Conservation (phyloP, 2,797 vertebrate genomes). For the Periophthalmus magnuspinnatus region DNA sequence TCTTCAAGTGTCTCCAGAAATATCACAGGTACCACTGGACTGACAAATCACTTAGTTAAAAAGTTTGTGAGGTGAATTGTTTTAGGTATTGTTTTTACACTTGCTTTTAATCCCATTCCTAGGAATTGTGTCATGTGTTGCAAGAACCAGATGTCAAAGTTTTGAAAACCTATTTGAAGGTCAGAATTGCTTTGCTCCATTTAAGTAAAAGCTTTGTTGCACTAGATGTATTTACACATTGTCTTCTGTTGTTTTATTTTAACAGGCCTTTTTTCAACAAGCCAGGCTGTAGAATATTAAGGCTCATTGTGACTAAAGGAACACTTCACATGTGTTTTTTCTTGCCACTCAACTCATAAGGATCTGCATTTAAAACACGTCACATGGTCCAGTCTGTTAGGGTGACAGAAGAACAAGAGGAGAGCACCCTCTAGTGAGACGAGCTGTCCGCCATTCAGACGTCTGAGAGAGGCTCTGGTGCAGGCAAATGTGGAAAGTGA, state of each 20-base stretch:
- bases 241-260: background rate
- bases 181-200: constrained; percentile 41
- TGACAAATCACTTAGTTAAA: background rate
- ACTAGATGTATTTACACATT: background rate
- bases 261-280: constrained; percentile 94
- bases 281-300: constrained; percentile 84
- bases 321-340: constrained; percentile 70
- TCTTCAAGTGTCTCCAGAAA: constrained; percentile 92
- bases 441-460: constrained; percentile 42
- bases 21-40: constrained; percentile 85
- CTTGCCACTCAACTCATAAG: constrained; percentile 71
- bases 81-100: background rate
- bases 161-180: constrained; percentile 98
- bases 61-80: background rate
- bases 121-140: constrained; percentile 97
- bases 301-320: constrained; percentile 63
- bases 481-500: background rate
- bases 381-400: constrained; percentile 55
- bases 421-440: constrained; percentile 25
- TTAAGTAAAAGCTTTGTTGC: background rate
- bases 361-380: constrained; percentile 78
- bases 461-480: constrained; percentile 6
- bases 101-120: constrained; percentile 3
- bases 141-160: constrained; percentile 96
- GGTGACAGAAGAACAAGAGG: constrained; percentile 27